phyloP scores from a whole-genome alignment of 2,888 invertebrate species.

The Chaetogeoica ovagalla region DNA sequence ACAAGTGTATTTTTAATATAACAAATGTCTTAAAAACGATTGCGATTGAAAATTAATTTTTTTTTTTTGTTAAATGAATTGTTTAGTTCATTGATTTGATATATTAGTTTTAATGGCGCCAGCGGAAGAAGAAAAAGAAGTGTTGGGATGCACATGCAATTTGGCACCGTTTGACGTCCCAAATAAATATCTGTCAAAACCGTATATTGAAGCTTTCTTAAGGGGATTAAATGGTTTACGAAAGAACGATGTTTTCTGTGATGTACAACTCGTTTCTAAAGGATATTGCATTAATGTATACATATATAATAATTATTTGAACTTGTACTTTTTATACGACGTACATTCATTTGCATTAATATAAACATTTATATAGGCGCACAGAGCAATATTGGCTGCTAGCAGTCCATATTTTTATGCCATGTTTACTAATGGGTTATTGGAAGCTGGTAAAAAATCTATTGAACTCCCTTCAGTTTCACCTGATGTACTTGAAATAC shows the following conservation, averaged over 20 bases:
- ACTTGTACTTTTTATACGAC: neutral
- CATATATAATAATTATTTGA: neutral
- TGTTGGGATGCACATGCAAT: slow-evolving; percentile 41
- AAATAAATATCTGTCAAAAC: slow-evolving; percentile 42
- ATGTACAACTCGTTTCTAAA: slow-evolving; percentile 47
- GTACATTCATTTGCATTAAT: neutral
- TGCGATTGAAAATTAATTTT: neutral
- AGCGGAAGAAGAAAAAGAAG: slow-evolving; percentile 35
- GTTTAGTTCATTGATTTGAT: slow-evolving; percentile 27
- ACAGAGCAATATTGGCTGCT: slow-evolving; percentile 82
- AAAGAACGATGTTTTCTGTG: slow-evolving; percentile 46
- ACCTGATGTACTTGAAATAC: slow-evolving; percentile 72
- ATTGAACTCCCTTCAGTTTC: slow-evolving; percentile 81
- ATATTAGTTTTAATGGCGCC: slow-evolving; percentile 39
- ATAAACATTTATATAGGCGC: slow-evolving; percentile 67
- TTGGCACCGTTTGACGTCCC: slow-evolving; percentile 43
- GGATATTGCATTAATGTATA: slow-evolving; percentile 45
- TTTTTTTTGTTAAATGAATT: neutral
- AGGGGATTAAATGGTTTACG: slow-evolving; percentile 43
- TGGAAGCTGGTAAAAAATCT: slow-evolving; percentile 77
- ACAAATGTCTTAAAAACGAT: neutral
- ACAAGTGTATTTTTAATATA: neutral
- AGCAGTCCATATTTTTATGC: slow-evolving; percentile 91
- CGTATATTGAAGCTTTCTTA: slow-evolving; percentile 34
- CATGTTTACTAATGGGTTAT: slow-evolving; percentile 85